phyloP scores from a whole-genome alignment of 2,888 invertebrate species.

The Zygogramma bicolorata region DNA sequence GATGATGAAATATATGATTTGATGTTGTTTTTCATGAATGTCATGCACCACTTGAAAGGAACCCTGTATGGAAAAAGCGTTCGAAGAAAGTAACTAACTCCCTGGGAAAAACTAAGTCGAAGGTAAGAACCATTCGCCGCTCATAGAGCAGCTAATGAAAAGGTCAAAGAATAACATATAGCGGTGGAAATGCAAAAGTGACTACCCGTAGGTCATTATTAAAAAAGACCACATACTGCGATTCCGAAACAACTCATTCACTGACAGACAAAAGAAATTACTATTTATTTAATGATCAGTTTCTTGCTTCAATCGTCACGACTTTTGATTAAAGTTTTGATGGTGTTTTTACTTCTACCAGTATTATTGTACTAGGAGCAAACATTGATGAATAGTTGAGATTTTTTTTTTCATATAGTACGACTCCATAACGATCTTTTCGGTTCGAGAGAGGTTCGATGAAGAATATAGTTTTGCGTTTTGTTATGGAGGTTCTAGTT shows the following conservation, averaged over 20 bases:
- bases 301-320: conserved; percentile 47
- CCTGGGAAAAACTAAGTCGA: no score
- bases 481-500: no score
- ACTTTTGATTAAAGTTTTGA: conserved; percentile 43
- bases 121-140: background rate
- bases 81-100: no score
- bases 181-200: conserved; percentile 4
- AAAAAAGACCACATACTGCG: conserved; percentile 53
- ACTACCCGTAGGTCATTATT: conserved; percentile 11
- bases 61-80: no score
- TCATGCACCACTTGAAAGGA: no score
- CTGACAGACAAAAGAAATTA: conserved; percentile 52
- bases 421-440: background rate
- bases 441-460: no score
- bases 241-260: conserved; percentile 53
- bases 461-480: no score
- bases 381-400: background rate
- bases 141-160: background rate
- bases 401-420: no score
- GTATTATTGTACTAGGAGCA: background rate
- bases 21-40: no score
- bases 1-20: no score
- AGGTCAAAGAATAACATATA: background rate
- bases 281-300: conserved; percentile 56
- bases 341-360: conserved; percentile 35